Evolutionary conservation across 2,113 vertebrate species (phyloP), one percentile per base, ranked within the genome.

Genomic region (Nannobrachium achirus): DNA sequence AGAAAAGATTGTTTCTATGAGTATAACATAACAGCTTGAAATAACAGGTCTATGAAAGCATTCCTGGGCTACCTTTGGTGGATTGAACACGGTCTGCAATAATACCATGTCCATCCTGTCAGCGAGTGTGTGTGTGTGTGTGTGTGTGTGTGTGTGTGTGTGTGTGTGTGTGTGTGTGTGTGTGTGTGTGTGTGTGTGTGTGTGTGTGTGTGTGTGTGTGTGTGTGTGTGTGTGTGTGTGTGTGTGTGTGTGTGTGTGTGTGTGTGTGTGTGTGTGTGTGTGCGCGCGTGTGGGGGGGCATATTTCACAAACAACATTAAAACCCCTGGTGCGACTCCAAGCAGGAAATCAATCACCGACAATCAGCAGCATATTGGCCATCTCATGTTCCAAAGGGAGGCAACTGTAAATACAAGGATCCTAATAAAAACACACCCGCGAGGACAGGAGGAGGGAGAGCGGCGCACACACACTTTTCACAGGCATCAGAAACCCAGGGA

Each of bases 381-480:
- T 51, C 44, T 69, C 16, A 44, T 40, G 11, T 76, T 45, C 10
- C 9, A 46, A 60, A 49, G 0, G 52, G 40, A 45, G 38, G 20
- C 4, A 46, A 71, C 48, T 60, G 16, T 64, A 68, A 79, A 75
- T 64, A 44, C 18, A 62, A n/a, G 0, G 48, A 67, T 39, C 6
- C 3, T 44, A 42, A 67, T 75, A 69, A 72, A 63, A 19, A 25
- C 14, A 46, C 0, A 0, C 15, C 55, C 16, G 18, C 58, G 59
- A n/a, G 9, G 56, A 38, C 18, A 46, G 4, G 39, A 4, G 15
- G 52, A 45, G 61, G 10, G 20, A 38, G 19, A 6, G 2, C 56
- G 57, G 10, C 40, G 19, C 56, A 63, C 39, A n/a, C n/a, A n/a
- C n/a, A n/a, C n/a, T n/a, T 79, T 73, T 75, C 42, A 45, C 51